Base-by-base conservation (phyloP, 1,140 invertebrate species). In the Achatina immaculata region DNA sequence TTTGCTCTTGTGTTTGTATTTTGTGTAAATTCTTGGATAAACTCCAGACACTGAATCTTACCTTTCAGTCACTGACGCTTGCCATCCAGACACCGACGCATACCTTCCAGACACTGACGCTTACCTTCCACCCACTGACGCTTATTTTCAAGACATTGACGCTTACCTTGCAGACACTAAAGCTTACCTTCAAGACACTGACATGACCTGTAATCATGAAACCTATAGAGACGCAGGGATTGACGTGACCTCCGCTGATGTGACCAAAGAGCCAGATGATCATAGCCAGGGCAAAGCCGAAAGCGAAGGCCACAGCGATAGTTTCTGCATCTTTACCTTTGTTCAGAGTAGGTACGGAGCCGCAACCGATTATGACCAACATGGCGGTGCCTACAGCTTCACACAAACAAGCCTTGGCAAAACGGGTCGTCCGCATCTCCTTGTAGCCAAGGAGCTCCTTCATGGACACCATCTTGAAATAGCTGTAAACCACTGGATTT, bases 201-300 rank as follows among this genome's bases (percentile, higher is more conserved):
- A 78, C 24, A 16, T 78, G 76, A 16, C 76, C 76, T 6, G 89
- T 88, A 2, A 88, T 81, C 28, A 97, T 90, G 78, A 96, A 93
- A 19, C 95, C 96, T 14, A 94, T 72, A 0, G 95, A 96, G 0
- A 98, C 95, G 0, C 96, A 96, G 0, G 96, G 96, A 90, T 97
- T 97, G 78, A 98, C 95, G 90, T 97, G 96, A 74, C 96, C 96
- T 42, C 96, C 96, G 78, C 95, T 96, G 4, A 97, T 92, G 83
- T 97, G 95, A 34, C 95, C 96, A 68, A 97, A 92, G 36, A 82
- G 86, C 89, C 89, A 90, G 0, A 91, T 86, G 48, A 90, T 85
- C 11, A 90, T 90, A 19, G 88, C 89, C 1, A 91, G 86, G 55
- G 86, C 85, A 0, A 91, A 82, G 11, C 90, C 90, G 76, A 90